Evolutionary conservation across 1,140 invertebrate species (phyloP), one percentile per base, ranked within the genome.

Genomic region (Megalonaias nervosa): DNA sequence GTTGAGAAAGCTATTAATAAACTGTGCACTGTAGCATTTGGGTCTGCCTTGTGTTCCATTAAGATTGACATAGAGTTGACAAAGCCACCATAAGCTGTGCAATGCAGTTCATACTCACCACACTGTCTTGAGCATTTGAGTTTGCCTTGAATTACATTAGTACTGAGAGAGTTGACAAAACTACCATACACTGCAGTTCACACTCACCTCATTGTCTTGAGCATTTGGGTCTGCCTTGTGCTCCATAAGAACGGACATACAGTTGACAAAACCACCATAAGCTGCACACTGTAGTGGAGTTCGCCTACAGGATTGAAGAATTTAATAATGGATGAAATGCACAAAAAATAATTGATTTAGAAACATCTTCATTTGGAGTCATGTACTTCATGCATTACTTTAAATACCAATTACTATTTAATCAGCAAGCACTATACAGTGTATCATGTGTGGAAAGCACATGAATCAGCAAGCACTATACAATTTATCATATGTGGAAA

Each of bases 1-100:
- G 38, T 38, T 4, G 38, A 38, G 5, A 38, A 38, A 38, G 9
- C 38, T 3, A 38, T 38, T 3, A n/a, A 38, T 38, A 38, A 38
- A 3, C 38, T 2, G 38, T 3, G 4, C 38, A 38, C 6, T 38
- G 38, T 38, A 38, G 38, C 38, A 38, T 4, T 90, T 55, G 84
- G 81, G 69, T 91, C 85, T 21, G 89, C 88, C 60, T 88, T 85
- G 71, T 90, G 85, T 77, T 91, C 91, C 69, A 91, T 86, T 26
- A 92, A 75, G 5, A 89, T 87, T 26, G 90, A 90, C 85, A 91
- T 89, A 86, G 90, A 91, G 78, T 91, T 91, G 17, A 91, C 88
- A 82, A 85, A 89, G 13, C 90, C 91, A 14, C 87, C 88, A 82
- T 90, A 90, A 0, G 90, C 87, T 65, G 91, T 90, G 88, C 90